Evolutionary conservation across 2,888 invertebrate genomes (phyloP), one percentile per base, ranked within the genome.

Genomic region (Lasius platythorax): DNA sequence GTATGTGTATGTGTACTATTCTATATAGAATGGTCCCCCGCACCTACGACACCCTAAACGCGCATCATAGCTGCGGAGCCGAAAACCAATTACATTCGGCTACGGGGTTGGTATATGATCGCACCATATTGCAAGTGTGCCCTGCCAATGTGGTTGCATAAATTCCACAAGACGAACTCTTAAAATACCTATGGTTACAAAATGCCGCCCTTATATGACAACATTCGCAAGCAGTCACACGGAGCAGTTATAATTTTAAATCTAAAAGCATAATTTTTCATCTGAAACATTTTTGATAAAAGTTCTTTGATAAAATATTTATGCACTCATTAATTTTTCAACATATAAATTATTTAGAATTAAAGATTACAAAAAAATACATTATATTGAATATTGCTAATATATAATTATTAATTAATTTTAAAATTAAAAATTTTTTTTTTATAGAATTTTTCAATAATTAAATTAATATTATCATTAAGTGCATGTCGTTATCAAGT

Each of bases 51-150:
- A 72, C 88, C 92, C 92, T 92, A 61, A 33, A 43, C 18, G 78
- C 79, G 90, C 93, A 93, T 94, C 94, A 93, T 93, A 91, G 93
- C 93, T 92, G 88, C 87, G 89, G 93, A 93, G 94, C 93, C 91
- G 92, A 93, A 94, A 94, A 94, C 94, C 94, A 94, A 94, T 94
- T 94, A 94, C 93, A 94, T 94, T 94, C 93, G 91, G 91, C 91
- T 83, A 89, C 88, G 88, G 91, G 92, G 92, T 91, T 89, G 89
- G 90, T 88, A 90, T 89, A 90, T 87, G 87, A 87, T 87, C 75
- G 87, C 78, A 86, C 90, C 93, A 93, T 94, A 94, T 94, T 94
- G 93, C 92, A 91, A 87, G 87, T 92, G 91, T 86, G 91, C 85
- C 87, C 67, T 85, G 82, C 87, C 90, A 84, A 88, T 93, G 91